phyloP scores from a whole-genome alignment of 2,888 invertebrate genomes.

The Agrotis puta region DNA sequence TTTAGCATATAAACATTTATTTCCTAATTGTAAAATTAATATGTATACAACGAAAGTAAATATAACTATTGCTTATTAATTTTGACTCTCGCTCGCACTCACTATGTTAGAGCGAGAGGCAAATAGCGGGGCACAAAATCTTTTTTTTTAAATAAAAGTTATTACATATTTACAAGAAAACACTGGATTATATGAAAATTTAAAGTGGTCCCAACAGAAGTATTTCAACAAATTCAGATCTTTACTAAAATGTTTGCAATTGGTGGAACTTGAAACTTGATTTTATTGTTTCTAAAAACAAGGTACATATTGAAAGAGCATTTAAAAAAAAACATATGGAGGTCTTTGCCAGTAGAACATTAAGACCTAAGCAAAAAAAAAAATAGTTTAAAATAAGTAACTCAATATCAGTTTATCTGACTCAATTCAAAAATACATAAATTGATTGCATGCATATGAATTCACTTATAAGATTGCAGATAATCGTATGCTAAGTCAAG shows the following conservation, averaged over 20 bases:
- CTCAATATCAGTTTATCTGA: not conserved
- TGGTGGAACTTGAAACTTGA: not conserved
- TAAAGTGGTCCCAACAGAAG: conserved; percentile 19
- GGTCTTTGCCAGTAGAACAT: too few species aligned
- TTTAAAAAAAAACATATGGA: too few species aligned
- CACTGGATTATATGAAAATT: not conserved
- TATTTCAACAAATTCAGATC: conserved; percentile 29
- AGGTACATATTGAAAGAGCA: too few species aligned
- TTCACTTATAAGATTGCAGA: conserved; percentile 12
- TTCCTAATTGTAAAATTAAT: conserved; percentile 18
- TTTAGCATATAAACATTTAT: conserved; percentile 50
- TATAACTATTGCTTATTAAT: not conserved
- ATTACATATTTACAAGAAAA: conserved; percentile 12
- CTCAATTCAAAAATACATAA: not conserved
- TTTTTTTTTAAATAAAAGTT: too few species aligned
- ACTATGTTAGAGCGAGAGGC: conserved; percentile 1
- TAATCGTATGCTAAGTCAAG: conserved; percentile 1
- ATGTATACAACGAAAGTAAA: conserved; percentile 18
- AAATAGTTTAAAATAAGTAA: not conserved
- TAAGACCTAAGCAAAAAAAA: not conserved
- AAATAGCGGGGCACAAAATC: not conserved
- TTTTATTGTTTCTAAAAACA: not conserved
- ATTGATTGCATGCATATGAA: conserved; percentile 12
- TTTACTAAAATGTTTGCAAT: not conserved
- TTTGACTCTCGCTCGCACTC: conserved; percentile 3